These are phyloP conservation scores for Micronycteris hirsuta DNA, from an alignment of 2,113 vertebrate species.

Conservation along the genomic window DNA sequence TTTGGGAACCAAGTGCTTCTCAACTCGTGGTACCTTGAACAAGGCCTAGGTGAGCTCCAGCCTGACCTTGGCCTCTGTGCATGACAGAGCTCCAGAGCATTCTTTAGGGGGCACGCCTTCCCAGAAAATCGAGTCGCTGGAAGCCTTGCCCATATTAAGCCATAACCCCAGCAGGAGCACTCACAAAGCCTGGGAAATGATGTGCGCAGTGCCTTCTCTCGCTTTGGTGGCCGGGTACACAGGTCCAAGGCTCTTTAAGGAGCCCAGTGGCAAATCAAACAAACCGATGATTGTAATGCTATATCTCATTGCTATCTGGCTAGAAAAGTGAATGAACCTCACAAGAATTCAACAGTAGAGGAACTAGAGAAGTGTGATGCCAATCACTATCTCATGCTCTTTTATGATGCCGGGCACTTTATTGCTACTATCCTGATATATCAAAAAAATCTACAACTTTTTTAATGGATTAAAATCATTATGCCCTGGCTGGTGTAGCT, in stretches of 20 bases:
- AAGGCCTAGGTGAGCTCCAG: conserved; percentile 89
- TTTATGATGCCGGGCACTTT: conserved; percentile 91
- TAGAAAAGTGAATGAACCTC: conserved; percentile 89
- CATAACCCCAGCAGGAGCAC: conserved; percentile 88
- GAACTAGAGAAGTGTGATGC: conserved; percentile 92
- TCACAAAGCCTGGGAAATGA: conserved; percentile 91
- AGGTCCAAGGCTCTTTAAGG: conserved; percentile 91
- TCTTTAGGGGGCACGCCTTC: conserved; percentile 86
- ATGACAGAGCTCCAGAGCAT: conserved; percentile 88
- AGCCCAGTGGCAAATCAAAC: conserved; percentile 93
- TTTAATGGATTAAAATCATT: background rate
- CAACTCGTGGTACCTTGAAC: conserved; percentile 82
- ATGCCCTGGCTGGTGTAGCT: too few relatives aligned
- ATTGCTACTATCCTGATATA: conserved; percentile 90
- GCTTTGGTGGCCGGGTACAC: conserved; percentile 89
- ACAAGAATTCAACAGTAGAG: conserved; percentile 88
- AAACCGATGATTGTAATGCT: conserved; percentile 92
- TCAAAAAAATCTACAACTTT: conserved; percentile 88
- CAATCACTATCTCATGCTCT: conserved; percentile 94
- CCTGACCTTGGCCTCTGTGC: conserved; percentile 86
- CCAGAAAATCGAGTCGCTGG: conserved; percentile 88
- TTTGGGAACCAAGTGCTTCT: background rate
- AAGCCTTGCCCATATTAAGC: conserved; percentile 88
- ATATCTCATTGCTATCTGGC: conserved; percentile 92
- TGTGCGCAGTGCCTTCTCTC: conserved; percentile 89